A percentile compares a stretch with the other conserved stretches of the same genome.
Evolutionary conservation across 2,797 vertebrate genomes (phyloP).

Genomic region (Gallinago nigripennis): DNA sequence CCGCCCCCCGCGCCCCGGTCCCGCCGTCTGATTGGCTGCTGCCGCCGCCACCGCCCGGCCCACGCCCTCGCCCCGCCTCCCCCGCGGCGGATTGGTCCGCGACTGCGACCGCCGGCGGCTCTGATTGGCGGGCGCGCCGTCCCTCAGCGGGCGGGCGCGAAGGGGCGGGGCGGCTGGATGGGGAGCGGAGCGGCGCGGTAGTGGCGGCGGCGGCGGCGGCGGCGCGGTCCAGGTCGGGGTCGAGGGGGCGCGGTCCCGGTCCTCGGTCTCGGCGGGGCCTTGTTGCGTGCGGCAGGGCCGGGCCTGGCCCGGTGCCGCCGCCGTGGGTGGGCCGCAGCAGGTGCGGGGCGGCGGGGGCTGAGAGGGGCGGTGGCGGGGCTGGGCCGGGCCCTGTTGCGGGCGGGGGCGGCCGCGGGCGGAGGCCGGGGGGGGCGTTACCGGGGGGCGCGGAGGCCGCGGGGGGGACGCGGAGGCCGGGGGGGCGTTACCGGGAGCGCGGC

Average conservation of each 20-base stretch:
- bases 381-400: neutral
- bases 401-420: neutral
- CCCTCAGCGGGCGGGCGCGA: neutral
- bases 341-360: neutral
- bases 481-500: neutral
- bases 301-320: no score
- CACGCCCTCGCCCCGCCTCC: neutral
- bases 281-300: neutral
- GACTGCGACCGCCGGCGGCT: neutral
- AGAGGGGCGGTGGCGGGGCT: neutral
- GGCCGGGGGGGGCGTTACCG: neutral
- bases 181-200: slow-evolving; percentile 43
- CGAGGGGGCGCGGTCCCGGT: no score
- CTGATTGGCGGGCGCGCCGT: neutral
- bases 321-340: neutral
- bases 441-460: no score
- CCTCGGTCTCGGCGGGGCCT: neutral
- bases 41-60: neutral
- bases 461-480: neutral
- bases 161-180: slow-evolving; percentile 52
- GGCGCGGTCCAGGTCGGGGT: neutral
- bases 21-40: slow-evolving; percentile 4
- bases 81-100: neutral
- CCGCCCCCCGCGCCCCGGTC: neutral
- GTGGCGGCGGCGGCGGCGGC: neutral